phyloP scores from a whole-genome alignment of 1,140 invertebrate species.

The Leptopilina boulardi region DNA sequence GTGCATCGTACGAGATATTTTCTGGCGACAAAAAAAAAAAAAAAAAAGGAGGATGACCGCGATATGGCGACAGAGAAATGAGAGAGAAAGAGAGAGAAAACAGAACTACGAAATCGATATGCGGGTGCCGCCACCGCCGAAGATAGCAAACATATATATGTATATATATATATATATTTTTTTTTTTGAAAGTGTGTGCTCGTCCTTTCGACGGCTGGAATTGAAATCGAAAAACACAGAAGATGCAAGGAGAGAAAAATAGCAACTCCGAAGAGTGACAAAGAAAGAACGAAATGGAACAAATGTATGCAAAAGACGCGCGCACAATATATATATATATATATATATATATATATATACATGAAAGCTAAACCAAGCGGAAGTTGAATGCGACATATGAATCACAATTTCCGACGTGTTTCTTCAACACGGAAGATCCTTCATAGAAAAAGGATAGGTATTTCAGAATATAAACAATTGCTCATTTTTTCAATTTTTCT shows the following conservation, averaged over 20 bases:
- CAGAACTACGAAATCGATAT: slow-evolving; percentile 11
- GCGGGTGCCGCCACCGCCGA: slow-evolving; percentile 10
- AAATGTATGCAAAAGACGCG: slow-evolving; percentile 8
- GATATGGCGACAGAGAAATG: background rate
- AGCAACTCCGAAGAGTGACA: background rate
- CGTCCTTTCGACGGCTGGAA: background rate
- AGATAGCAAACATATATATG: slow-evolving; percentile 3
- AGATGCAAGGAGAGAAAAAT: slow-evolving; percentile 11
- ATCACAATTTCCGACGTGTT: slow-evolving; percentile 21
- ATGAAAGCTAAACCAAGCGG: background rate
- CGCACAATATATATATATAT: too few relatives aligned
- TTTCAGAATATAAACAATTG: slow-evolving; percentile 1
- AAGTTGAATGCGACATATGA: slow-evolving; percentile 23
- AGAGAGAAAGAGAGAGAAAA: background rate
- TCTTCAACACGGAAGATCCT: background rate
- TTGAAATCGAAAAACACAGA: slow-evolving; percentile 11
- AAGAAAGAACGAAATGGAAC: background rate
- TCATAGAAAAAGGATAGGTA: background rate
- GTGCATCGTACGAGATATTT: background rate
- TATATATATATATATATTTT: too few relatives aligned
- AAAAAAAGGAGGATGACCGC: too few relatives aligned
- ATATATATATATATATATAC: too few relatives aligned
- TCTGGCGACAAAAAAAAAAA: background rate
- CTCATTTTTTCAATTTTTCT: background rate
- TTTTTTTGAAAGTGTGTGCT: slow-evolving; percentile 27